Base-by-base conservation (phyloP, 2,888 invertebrate genomes). In the Cheilosia scutellata region DNA sequence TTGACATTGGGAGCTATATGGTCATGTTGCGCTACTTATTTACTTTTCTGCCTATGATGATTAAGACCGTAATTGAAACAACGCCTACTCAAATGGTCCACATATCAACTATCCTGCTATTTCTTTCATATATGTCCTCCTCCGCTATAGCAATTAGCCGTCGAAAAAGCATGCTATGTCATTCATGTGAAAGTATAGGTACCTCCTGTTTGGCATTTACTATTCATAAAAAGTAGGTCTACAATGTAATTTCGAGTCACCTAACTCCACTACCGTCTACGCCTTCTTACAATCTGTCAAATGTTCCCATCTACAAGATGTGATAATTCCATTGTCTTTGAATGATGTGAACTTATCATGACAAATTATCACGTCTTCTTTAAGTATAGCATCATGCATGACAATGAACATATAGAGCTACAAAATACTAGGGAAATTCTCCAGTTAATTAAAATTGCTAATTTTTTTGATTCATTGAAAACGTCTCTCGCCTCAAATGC, bases 361-460 rank as follows among this genome's bases (percentile, higher is more conserved):
- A 62, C 51, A 51, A 58, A 58, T 37, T 44, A 58, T 72, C 58
- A 42, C 65, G 31, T 62, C 25, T 25, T 53, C 44, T 66, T 58
- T 44, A 74, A 33, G 60, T 68, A 11, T 16, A 63, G 40, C 70
- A 51, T 70, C 55, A 47, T 82, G 70, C 58, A 71, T 71, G 63
- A 55, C 44, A 77, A 82, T 66, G 40, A 70, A 60, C 31, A 65
- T 29, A 70, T 29, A 70, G 55, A 33, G 11, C 13, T 40, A 37
- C 44, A 42, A 58, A 42, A 51, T 31, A n/a, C 9, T 55, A 74
- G 49, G 57, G 63, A 72, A 55, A 68, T 78, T 53, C 65, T 62
- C 60, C 13, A 16, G 49, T 70, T 75, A 84, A 84, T 84, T 79
- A 63, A 84, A 84, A 68, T 79, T 79, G 83, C 83, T 70, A 79